Evolutionary conservation across 2,797 vertebrate species (phyloP).

Genomic region (Nannoperca australis): DNA sequence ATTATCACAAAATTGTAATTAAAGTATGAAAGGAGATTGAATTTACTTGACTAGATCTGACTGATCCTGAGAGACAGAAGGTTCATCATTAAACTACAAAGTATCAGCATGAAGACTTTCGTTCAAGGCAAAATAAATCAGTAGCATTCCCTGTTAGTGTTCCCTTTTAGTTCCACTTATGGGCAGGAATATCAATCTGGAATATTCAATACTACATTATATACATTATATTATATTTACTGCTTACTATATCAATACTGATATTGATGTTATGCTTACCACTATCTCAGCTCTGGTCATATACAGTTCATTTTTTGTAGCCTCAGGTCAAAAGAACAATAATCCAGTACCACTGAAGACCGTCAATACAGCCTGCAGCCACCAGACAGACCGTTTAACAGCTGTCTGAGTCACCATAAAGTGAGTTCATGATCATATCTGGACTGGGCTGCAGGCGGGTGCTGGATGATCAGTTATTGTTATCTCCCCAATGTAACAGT

Average conservation of each 20-base stretch:
- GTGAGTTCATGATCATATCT: conserved; percentile 51
- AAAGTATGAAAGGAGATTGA: neutral
- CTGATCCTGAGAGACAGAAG: neutral
- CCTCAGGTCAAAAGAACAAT: conserved; percentile 21
- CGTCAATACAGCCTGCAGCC: conserved; percentile 24
- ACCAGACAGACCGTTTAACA: conserved; percentile 18
- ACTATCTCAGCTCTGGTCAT: conserved; percentile 24
- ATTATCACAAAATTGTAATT: neutral
- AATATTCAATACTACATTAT: too few species aligned
- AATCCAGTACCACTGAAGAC: conserved; percentile 1
- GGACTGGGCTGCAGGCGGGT: conserved; percentile 44
- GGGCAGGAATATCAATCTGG: neutral
- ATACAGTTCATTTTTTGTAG: conserved; percentile 18
- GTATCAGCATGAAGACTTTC: neutral
- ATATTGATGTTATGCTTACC: conserved; percentile 16
- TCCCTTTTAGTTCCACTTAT: neutral
- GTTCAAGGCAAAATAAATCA: neutral
- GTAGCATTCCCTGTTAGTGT: neutral
- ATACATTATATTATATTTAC: too few species aligned
- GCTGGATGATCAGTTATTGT: conserved; percentile 49
- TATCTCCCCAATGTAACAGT: conserved; percentile 24
- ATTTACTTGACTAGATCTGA: neutral
- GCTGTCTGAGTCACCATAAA: conserved; percentile 34
- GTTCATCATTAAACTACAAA: neutral
- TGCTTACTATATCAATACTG: conserved; percentile 8